Evolutionary conservation across 2,888 invertebrate species (phyloP).

Genomic region (Pristionchus maxplancki): DNA sequence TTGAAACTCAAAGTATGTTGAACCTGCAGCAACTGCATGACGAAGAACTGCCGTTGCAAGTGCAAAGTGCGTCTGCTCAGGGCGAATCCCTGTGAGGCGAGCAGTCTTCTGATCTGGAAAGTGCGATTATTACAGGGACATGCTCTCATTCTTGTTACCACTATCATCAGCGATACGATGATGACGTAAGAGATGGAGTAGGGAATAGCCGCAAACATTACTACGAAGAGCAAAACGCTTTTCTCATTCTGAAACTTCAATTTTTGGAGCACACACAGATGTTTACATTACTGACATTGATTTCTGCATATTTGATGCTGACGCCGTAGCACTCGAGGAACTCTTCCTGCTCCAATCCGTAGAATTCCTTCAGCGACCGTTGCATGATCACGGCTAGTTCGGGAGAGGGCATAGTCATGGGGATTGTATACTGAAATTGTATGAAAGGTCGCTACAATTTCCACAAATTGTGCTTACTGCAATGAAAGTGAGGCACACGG

Average conservation of each 20-base stretch:
- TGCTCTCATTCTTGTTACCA: background rate
- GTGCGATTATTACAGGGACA: background rate
- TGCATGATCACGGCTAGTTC: background rate
- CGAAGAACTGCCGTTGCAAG: background rate
- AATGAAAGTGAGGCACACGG: background rate
- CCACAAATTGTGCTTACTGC: background rate
- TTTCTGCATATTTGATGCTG: background rate
- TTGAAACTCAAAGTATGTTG: no score
- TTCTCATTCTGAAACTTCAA: background rate
- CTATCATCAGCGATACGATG: background rate
- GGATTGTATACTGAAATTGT: background rate
- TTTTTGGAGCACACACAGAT: no score
- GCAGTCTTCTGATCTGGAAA: background rate
- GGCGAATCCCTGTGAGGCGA: background rate
- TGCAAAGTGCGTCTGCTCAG: background rate
- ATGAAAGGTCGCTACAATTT: background rate
- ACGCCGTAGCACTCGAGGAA: background rate
- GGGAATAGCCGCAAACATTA: background rate
- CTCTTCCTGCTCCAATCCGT: background rate
- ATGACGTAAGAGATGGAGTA: background rate
- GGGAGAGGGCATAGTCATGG: background rate
- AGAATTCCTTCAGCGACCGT: background rate
- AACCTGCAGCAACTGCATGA: constrained; percentile 15
- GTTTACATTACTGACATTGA: background rate
- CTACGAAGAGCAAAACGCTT: background rate